Evolutionary conservation across 2,113 vertebrate genomes (phyloP), one percentile per base, ranked within the genome.

Genomic region (Uria lomvia): DNA sequence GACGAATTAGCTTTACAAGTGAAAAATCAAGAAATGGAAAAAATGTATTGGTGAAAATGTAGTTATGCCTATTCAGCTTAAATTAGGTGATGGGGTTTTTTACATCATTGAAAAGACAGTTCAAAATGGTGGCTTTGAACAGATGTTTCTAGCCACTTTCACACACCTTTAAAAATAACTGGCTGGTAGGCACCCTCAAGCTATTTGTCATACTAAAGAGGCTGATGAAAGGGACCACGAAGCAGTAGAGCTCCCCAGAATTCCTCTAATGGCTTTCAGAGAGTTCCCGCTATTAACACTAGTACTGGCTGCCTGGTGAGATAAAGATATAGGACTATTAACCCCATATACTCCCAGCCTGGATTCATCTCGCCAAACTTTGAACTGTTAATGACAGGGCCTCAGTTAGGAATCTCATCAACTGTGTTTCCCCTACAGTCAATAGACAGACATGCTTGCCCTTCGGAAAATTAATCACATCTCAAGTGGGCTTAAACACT

Each of bases 181-280:
- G 73, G 38, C 70, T 89, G 27, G 26, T 94, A 77, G 85, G 82
- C 47, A 91, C 83, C 88, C 90, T 86, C 75, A 86, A 96, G 94
- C 68, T 94, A 86, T 84, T 95, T 93, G 86, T 96, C 65, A 60
- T 91, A 60, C 36, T 87, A 56, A 96, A 88, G 60, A 80, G 29
- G 42, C 32, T 86, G 88, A 96, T 94, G 88, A 96, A 96, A 94
- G 72, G 62, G 75, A 72, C 68, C 75, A 86, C 6, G 56, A 90
- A 92, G 63, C 29, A 81, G 47, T 63, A 52, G 79, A 95, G 52
- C 23, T 90, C 72, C 52, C 72, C 40, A 60, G 91, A 81, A 94
- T 91, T 92, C 76, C 53, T 93, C 82, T 78, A 92, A 86, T 68
- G 65, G 60, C 21, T 95, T 77, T 91, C 34, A 65, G 70, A 88